A percentile compares a stretch with the other conserved stretches of the same genome.
phyloP scores from a whole-genome alignment of 1,140 invertebrate species.

The Pseudomyrmex dendroicus region DNA sequence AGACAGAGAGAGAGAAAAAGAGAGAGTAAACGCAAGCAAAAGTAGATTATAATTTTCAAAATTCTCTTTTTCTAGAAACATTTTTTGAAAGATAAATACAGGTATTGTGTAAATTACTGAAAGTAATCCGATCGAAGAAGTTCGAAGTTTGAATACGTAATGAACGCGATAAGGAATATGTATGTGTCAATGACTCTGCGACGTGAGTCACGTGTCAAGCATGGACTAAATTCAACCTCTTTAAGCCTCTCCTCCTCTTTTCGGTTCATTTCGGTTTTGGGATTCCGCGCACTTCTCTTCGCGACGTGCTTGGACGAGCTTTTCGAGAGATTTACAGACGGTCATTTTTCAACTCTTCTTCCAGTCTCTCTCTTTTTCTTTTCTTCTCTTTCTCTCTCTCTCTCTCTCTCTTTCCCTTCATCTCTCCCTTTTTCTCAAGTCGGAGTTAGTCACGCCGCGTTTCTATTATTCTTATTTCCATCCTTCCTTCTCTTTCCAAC shows the following conservation, averaged over 20 bases:
- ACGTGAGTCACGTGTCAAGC: slow-evolving; percentile 41
- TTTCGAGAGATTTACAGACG: slow-evolving; percentile 64
- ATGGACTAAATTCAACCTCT: background rate
- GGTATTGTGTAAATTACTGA: background rate
- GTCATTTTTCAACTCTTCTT: slow-evolving; percentile 70
- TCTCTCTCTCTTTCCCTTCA: slow-evolving; percentile 30
- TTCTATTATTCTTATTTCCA: slow-evolving; percentile 70
- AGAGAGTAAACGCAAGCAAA: background rate
- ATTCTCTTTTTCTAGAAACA: background rate
- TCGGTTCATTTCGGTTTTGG: slow-evolving; percentile 40
- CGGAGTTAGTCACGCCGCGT: slow-evolving; percentile 65
- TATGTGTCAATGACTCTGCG: slow-evolving; percentile 11
- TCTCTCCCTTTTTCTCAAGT: slow-evolving; percentile 28
- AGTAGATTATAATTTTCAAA: slow-evolving; percentile 15
- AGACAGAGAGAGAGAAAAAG: too few species aligned
- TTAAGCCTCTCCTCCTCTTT: slow-evolving; percentile 23
- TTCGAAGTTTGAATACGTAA: background rate
- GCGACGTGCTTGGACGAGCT: slow-evolving; percentile 16
- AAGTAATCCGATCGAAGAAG: background rate
- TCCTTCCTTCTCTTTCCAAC: slow-evolving; percentile 61
- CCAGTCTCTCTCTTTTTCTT: slow-evolving; percentile 9
- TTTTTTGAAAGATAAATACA: background rate
- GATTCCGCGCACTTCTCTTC: slow-evolving; percentile 54
- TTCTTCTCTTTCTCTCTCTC: slow-evolving; percentile 29
- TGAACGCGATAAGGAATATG: background rate